A percentile compares a stretch with the other conserved stretches of the same genome.
These are phyloP conservation scores for Platorchestia sp. DNA, from an alignment of 1,140 invertebrate genomes.

Conservation along the genomic window DNA sequence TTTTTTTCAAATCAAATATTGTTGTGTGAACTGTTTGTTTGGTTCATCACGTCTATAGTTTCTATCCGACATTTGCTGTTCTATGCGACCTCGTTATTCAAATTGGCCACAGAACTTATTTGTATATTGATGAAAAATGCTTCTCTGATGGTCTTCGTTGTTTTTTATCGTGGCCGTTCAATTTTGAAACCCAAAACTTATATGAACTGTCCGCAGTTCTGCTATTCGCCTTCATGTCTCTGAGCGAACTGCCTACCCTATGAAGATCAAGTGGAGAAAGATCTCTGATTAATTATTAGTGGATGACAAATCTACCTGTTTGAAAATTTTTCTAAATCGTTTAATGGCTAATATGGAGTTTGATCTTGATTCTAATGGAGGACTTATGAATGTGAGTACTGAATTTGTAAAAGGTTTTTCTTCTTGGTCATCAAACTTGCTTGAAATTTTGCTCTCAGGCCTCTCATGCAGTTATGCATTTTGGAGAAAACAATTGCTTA, in stretches of 20 bases:
- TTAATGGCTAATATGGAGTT: conserved; percentile 28
- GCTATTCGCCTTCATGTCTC: neutral
- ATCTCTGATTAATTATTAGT: neutral
- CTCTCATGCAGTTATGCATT: too few relatives aligned
- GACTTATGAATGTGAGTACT: conserved; percentile 41
- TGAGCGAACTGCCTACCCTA: neutral
- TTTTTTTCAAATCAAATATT: conserved; percentile 51
- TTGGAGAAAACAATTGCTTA: too few relatives aligned
- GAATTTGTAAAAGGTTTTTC: neutral
- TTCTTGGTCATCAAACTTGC: neutral
- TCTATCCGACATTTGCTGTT: conserved; percentile 44
- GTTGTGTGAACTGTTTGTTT: conserved; percentile 43
- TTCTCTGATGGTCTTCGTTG: neutral
- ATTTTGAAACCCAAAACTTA: neutral
- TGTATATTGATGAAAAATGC: neutral
- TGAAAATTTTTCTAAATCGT: neutral
- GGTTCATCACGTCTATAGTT: conserved; percentile 31
- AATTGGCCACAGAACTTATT: neutral
- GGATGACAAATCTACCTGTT: neutral
- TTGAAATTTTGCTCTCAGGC: too few relatives aligned
- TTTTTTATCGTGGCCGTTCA: neutral
- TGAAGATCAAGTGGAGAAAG: neutral
- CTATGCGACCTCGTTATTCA: neutral
- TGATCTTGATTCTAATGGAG: conserved; percentile 48
- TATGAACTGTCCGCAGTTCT: neutral